Evolutionary conservation across 2,888 invertebrate genomes (phyloP).

Genomic region (Phyllotreta striolata): DNA sequence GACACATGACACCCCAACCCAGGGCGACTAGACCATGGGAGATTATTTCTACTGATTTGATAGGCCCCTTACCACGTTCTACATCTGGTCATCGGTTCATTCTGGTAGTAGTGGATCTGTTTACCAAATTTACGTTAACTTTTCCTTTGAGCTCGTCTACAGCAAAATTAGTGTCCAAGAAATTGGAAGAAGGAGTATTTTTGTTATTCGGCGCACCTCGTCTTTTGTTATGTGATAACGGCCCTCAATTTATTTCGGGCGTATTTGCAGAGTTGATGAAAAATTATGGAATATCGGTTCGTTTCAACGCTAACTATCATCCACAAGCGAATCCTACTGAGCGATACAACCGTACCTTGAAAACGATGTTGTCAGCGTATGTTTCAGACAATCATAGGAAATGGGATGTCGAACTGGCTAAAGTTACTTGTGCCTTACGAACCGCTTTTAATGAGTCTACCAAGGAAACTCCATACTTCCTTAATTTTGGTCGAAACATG

Average conservation of each 20-base stretch:
- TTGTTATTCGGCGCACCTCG: slow-evolving; percentile 36
- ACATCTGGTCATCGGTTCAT: slow-evolving; percentile 28
- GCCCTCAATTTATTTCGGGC: slow-evolving; percentile 38
- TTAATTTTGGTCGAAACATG: slow-evolving; percentile 27
- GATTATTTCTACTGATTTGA: no score
- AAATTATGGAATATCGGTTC: not conserved
- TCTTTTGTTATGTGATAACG: slow-evolving; percentile 38
- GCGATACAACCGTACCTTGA: slow-evolving; percentile 19
- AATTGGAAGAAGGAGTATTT: slow-evolving; percentile 36
- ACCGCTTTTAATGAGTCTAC: slow-evolving; percentile 23
- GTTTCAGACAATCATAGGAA: slow-evolving; percentile 28
- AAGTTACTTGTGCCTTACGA: slow-evolving; percentile 27
- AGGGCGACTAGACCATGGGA: no score
- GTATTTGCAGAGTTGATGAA: slow-evolving; percentile 17
- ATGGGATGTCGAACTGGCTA: slow-evolving; percentile 25
- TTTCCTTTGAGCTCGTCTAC: slow-evolving; percentile 32
- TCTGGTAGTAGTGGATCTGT: no score
- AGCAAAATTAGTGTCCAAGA: slow-evolving; percentile 8
- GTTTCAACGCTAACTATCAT: slow-evolving; percentile 28
- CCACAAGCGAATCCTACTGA: slow-evolving; percentile 28
- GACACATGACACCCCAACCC: no score
- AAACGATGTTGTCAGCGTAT: slow-evolving; percentile 17
- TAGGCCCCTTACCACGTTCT: slow-evolving; percentile 8
- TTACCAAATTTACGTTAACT: slow-evolving; percentile 29
- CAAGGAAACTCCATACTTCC: slow-evolving; percentile 22